phyloP scores from a whole-genome alignment of 2,797 vertebrate species.

The Cryptoprocta ferox region DNA sequence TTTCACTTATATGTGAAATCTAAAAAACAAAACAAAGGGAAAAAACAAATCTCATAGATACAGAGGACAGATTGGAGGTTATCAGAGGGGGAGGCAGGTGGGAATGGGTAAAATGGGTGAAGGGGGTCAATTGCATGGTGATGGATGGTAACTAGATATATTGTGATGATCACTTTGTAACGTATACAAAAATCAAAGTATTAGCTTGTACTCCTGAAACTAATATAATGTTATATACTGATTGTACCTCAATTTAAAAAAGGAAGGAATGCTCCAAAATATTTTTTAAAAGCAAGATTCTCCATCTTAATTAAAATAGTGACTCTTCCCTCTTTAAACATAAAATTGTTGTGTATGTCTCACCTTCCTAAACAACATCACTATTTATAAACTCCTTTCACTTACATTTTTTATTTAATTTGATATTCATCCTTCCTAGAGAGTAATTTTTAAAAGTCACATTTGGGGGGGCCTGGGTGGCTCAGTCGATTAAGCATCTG shows the following conservation, averaged over 20 bases:
- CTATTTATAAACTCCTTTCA: conserved; percentile 33
- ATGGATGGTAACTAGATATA: not conserved
- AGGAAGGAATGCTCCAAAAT: not conserved
- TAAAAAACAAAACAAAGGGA: not conserved
- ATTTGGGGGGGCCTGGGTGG: not conserved
- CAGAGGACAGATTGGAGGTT: not conserved
- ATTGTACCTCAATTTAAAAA: not conserved
- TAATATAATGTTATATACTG: not conserved
- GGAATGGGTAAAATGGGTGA: not conserved
- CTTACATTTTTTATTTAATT: conserved; percentile 6
- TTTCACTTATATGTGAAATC: not conserved
- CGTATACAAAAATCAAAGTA: not conserved
- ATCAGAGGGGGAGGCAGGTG: not conserved
- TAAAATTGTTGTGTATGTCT: not conserved
- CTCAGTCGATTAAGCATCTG: too few species aligned
- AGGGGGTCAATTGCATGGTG: not conserved
- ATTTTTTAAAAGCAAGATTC: not conserved
- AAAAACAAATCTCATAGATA: not conserved
- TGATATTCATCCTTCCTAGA: conserved; percentile 29
- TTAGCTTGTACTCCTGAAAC: not conserved
- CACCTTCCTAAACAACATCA: not conserved
- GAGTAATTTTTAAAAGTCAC: not conserved
- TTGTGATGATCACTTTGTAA: not conserved
- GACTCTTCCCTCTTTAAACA: not conserved
- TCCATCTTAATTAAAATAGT: not conserved